Conservation (phyloP, 2,797 vertebrate species). For the Ibycter americanus region DNA sequence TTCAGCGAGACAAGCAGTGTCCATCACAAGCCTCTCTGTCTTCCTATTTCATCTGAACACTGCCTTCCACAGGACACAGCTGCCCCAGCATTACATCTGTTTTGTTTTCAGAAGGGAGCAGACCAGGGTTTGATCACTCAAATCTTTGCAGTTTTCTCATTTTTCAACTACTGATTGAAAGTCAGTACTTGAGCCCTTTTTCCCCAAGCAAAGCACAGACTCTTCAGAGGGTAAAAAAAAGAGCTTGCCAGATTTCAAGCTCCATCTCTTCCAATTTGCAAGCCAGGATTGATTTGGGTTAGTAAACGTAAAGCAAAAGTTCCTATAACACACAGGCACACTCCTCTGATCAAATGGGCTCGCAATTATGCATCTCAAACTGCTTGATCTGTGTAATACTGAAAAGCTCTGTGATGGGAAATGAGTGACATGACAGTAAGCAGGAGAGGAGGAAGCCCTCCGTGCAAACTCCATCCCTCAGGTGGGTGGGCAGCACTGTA, state of each 20-base stretch:
- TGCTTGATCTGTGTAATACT: neutral
- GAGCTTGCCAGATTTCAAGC: neutral
- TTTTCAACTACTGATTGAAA: neutral
- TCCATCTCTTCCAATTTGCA: conserved; percentile 16
- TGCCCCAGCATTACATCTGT: fast-evolving
- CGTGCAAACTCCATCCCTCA: neutral
- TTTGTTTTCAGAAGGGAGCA: neutral
- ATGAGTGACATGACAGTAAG: neutral
- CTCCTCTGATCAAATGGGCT: neutral
- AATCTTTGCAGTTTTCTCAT: neutral
- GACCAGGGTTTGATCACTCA: neutral
- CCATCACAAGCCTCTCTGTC: neutral
- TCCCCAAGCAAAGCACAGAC: neutral
- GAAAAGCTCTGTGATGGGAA: conserved; percentile 48
- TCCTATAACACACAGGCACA: neutral
- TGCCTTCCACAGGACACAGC: neutral
- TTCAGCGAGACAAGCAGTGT: fast-evolving
- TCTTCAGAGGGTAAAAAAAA: neutral
- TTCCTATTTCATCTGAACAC: fast-evolving
- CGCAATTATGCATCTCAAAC: neutral
- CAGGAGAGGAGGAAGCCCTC: neutral
- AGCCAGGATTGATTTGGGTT: conserved; percentile 27
- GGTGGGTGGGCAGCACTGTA: neutral
- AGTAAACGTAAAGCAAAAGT: neutral
- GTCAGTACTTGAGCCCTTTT: neutral